Conservation (phyloP, 1,140 invertebrate species). For the Drosophila ironensis region DNA sequence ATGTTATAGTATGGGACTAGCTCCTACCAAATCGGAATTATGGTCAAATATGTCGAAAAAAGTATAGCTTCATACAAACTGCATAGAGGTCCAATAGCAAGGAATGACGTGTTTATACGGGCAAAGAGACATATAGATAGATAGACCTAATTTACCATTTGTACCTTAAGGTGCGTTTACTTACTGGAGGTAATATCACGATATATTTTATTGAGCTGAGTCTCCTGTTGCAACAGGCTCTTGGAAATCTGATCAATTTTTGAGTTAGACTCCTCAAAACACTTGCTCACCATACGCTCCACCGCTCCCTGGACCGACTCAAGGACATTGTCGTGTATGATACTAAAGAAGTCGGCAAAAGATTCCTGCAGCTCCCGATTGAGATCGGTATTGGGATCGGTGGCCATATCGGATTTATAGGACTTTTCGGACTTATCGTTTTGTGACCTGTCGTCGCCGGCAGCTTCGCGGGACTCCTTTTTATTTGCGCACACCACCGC, state of each 20-base stretch:
- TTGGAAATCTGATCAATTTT: constrained; percentile 27
- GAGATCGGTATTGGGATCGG: not conserved
- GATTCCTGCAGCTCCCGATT: constrained; percentile 41
- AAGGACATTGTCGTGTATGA: constrained; percentile 59
- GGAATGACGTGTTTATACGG: too few species aligned
- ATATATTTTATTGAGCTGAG: constrained; percentile 24
- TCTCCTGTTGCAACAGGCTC: constrained; percentile 29
- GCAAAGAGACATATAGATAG: too few species aligned
- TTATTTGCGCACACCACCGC: not conserved
- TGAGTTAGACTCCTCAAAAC: constrained; percentile 30
- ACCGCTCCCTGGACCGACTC: constrained; percentile 48
- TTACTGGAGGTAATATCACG: constrained; percentile 47
- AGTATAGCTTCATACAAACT: too few species aligned
- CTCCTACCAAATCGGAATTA: too few species aligned
- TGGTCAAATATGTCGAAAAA: too few species aligned
- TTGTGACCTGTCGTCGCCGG: not conserved
- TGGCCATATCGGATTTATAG: not conserved
- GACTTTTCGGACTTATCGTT: not conserved
- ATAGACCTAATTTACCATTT: too few species aligned
- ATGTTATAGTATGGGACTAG: too few species aligned
- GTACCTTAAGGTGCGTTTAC: too few species aligned
- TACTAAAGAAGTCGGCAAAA: constrained; percentile 57
- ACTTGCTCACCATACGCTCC: constrained; percentile 35
- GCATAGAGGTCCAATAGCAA: too few species aligned
- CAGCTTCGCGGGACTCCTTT: not conserved